These are phyloP conservation scores for Petrosia ficiformis DNA, from an alignment of 37 sponge, comb jelly and placozoan species.

Conservation along the genomic window DNA sequence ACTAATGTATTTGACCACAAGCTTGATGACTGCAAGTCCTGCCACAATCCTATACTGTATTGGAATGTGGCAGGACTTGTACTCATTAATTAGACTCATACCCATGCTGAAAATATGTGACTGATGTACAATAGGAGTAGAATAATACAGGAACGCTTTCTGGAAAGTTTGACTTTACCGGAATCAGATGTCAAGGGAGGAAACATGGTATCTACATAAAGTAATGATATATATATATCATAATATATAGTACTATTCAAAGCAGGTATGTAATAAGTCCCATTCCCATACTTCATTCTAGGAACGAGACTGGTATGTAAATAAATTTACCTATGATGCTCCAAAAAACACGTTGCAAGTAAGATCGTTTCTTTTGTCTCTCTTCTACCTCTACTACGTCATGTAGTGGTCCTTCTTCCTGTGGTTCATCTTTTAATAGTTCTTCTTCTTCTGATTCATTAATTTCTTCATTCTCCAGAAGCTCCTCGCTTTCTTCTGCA, in stretches of 20 bases:
- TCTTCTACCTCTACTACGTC: slow-evolving; percentile 3
- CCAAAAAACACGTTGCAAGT: no score
- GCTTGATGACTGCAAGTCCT: no score
- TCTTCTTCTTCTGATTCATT: not conserved
- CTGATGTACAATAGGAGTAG: slow-evolving; percentile 57
- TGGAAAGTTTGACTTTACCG: slow-evolving; percentile 11
- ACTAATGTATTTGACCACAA: no score
- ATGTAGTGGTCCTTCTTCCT: no score
- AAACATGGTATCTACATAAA: slow-evolving; percentile 12
- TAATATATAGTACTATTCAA: not conserved
- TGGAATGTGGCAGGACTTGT: no score
- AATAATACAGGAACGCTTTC: slow-evolving; percentile 21
- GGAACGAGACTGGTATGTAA: no score
- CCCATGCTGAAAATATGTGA: slow-evolving; percentile 83
- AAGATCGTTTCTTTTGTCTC: no score
- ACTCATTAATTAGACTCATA: slow-evolving; percentile 16
- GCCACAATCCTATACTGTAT: no score
- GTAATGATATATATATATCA: not conserved
- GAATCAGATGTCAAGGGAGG: slow-evolving; percentile 27
- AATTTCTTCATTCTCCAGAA: not conserved
- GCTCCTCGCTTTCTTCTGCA: not conserved
- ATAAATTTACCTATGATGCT: no score
- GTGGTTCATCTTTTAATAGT: no score
- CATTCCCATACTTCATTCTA: no score
- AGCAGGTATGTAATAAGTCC: no score